Evolutionary conservation across 1,140 invertebrate genomes (phyloP).

Genomic region (Cherax quadricarinatus): DNA sequence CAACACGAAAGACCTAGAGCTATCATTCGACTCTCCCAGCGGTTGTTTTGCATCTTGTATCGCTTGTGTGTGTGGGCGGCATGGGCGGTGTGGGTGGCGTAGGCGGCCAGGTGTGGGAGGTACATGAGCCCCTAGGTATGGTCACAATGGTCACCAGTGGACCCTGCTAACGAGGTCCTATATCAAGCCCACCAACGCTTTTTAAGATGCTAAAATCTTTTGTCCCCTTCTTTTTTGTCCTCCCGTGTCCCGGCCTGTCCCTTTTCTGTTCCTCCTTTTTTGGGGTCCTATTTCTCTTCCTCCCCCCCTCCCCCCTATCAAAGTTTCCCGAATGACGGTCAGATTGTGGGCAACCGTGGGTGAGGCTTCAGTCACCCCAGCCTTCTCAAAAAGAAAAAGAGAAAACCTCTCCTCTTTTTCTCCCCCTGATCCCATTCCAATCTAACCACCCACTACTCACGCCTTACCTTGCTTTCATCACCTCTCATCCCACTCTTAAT

Average conservation of each 20-base stretch:
- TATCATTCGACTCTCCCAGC: too few relatives aligned
- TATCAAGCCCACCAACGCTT: slow-evolving; percentile 5
- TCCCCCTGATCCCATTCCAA: not conserved
- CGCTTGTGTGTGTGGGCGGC: not conserved
- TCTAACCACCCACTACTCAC: not conserved
- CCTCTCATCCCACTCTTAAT: not conserved
- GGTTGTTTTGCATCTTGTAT: too few relatives aligned
- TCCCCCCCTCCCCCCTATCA: not conserved
- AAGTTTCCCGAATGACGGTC: slow-evolving; percentile 41
- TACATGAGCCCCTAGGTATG: not conserved
- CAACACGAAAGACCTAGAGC: too few relatives aligned
- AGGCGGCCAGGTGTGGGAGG: not conserved
- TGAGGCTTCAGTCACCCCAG: slow-evolving; percentile 14
- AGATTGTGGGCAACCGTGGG: slow-evolving; percentile 47
- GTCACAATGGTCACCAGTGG: not conserved
- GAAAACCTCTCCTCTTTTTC: not conserved
- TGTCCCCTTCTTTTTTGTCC: slow-evolving; percentile 46
- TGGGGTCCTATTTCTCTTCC: slow-evolving; percentile 1
- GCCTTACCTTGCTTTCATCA: not conserved
- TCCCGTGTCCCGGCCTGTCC: slow-evolving; percentile 14
- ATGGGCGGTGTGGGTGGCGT: not conserved
- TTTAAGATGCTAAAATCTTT: slow-evolving; percentile 62
- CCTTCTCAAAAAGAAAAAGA: not conserved
- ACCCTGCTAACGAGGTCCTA: not conserved
- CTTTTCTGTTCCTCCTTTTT: slow-evolving; percentile 31